A percentile compares a stretch with the other conserved stretches of the same genome.
Conservation (phyloP, 2,797 vertebrate genomes). For the Potorous gilbertii region DNA sequence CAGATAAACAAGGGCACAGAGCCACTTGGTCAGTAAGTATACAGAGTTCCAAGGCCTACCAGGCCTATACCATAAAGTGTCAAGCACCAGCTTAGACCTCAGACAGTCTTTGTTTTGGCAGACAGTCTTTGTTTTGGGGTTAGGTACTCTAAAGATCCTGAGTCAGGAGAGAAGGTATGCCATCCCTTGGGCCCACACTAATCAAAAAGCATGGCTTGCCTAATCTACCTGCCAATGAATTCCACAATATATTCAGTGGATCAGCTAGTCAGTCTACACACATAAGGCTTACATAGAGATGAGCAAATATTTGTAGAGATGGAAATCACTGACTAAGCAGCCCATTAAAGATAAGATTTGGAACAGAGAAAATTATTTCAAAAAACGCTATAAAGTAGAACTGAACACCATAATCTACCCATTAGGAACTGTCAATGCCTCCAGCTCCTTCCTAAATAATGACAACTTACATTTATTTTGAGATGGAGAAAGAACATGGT, state of each 20-base stretch:
- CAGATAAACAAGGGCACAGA: neutral
- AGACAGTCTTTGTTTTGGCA: neutral
- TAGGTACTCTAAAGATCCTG: neutral
- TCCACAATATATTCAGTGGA: slow-evolving; percentile 78
- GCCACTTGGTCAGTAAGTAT: neutral
- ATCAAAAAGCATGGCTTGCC: neutral
- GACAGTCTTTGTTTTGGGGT: neutral
- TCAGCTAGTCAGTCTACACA: slow-evolving; percentile 75
- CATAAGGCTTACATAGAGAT: slow-evolving; percentile 80
- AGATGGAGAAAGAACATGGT: neutral
- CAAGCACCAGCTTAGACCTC: slow-evolving; percentile 20
- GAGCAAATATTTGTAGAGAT: slow-evolving; percentile 78
- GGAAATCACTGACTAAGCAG: slow-evolving; percentile 38
- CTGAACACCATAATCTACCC: neutral
- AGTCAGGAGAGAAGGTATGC: neutral
- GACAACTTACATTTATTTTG: neutral
- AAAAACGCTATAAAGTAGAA: slow-evolving; percentile 32
- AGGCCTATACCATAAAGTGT: slow-evolving; percentile 13
- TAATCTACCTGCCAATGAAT: slow-evolving; percentile 60
- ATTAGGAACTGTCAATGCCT: slow-evolving; percentile 30
- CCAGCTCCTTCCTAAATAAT: slow-evolving; percentile 25
- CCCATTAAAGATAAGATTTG: slow-evolving; percentile 25
- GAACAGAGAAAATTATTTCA: slow-evolving; percentile 23
- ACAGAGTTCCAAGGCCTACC: neutral
- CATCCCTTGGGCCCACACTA: neutral